A percentile compares a stretch with the other conserved stretches of the same genome.
phyloP scores from a whole-genome alignment of 2,113 vertebrate species.

The Scytalopus superciliaris region DNA sequence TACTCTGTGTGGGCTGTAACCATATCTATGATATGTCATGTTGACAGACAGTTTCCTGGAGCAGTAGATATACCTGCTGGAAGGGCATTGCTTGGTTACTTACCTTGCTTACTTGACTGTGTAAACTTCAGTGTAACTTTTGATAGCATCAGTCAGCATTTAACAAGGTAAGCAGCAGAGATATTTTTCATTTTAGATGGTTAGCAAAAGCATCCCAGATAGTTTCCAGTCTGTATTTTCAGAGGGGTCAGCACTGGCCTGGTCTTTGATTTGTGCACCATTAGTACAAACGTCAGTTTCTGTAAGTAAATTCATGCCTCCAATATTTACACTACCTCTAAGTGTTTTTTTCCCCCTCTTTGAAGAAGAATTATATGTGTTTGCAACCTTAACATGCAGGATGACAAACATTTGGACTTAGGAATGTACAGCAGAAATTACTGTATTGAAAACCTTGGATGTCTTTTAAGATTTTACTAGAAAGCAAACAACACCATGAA shows the following conservation, averaged over 20 bases:
- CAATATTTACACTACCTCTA: neutral
- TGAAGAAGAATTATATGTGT: neutral
- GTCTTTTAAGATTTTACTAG: neutral
- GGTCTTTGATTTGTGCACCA: neutral
- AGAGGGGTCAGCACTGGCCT: neutral
- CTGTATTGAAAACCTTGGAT: neutral
- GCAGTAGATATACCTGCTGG: neutral
- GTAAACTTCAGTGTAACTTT: neutral
- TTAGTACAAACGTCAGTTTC: neutral
- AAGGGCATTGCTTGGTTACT: neutral
- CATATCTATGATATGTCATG: accelerated
- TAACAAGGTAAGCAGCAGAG: neutral
- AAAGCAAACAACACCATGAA: neutral
- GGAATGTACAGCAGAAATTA: neutral
- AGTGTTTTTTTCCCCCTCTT: neutral
- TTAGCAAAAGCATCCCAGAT: neutral
- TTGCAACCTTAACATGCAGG: neutral
- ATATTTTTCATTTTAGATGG: neutral
- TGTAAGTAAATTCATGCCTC: neutral
- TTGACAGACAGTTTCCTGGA: neutral
- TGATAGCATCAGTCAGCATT: neutral
- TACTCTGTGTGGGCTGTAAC: neutral
- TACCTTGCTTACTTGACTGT: neutral
- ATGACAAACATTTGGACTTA: neutral
- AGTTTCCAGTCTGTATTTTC: neutral